These are phyloP conservation scores for Oxycera nigricornis DNA, from an alignment of 2,888 invertebrate species.

Conservation along the genomic window DNA sequence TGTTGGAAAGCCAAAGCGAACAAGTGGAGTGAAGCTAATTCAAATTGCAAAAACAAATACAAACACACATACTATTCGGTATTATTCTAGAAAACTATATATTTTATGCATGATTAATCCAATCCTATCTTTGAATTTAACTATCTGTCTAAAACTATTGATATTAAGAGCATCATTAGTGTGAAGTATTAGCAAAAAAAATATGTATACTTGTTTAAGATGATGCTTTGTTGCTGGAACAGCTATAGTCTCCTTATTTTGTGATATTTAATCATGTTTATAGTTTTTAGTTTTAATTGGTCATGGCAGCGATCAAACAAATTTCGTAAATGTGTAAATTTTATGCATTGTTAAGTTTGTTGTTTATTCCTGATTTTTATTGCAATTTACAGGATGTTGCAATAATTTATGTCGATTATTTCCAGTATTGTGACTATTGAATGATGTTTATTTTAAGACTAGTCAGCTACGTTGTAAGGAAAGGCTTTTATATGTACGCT, in stretches of 20 bases:
- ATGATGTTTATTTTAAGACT: neutral
- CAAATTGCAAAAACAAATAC: neutral
- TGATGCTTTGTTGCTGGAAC: neutral
- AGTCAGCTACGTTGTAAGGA: neutral
- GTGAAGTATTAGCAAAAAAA: neutral
- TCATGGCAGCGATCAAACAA: neutral
- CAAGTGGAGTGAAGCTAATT: neutral
- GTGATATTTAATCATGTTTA: conserved; percentile 15
- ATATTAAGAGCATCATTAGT: neutral
- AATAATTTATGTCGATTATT: neutral
- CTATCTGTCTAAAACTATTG: neutral
- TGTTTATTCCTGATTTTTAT: neutral
- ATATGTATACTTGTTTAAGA: neutral
- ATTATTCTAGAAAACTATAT: neutral
- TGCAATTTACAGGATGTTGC: neutral
- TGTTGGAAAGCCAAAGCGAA: neutral
- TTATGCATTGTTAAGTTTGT: neutral
- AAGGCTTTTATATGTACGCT: too few species aligned
- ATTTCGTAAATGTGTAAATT: neutral
- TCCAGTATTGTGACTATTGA: neutral
- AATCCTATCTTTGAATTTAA: neutral
- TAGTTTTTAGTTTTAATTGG: neutral
- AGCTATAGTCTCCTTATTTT: conserved; percentile 9
- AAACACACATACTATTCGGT: conserved; percentile 13
- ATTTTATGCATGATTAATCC: conserved; percentile 16